Conservation (phyloP, 2,888 invertebrate species). For the Idaea dimidiata region DNA sequence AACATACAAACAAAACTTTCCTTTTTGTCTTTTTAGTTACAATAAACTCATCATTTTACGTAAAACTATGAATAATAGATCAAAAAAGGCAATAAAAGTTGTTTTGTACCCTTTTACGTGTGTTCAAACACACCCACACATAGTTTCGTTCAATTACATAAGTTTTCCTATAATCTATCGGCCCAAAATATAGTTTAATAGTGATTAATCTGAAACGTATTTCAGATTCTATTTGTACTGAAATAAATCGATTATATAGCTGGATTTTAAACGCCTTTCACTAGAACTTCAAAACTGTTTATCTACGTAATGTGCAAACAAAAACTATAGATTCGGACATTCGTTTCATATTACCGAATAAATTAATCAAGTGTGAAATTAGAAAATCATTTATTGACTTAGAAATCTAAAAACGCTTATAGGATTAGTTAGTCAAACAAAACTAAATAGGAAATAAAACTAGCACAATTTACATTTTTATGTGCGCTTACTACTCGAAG, state of each 20-base stretch:
- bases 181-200: not conserved
- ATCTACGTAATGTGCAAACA: slow-evolving; percentile 9
- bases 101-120: too few relatives aligned
- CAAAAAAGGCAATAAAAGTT: too few relatives aligned
- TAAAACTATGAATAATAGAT: too few relatives aligned
- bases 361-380: not conserved
- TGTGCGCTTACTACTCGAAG: not conserved
- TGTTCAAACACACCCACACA: too few relatives aligned
- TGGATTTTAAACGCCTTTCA: slow-evolving; percentile 24
- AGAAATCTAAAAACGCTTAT: not conserved
- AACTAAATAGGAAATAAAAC: not conserved
- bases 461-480: not conserved
- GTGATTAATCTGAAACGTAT: not conserved
- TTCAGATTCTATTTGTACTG: not conserved
- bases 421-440: not conserved
- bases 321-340: slow-evolving; percentile 9
- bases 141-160: not conserved
- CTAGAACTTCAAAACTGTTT: slow-evolving; percentile 6
- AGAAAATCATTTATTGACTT: not conserved
- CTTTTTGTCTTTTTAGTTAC: too few relatives aligned
- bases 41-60: too few relatives aligned
- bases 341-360: not conserved
- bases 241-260: slow-evolving; percentile 16
- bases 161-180: not conserved
- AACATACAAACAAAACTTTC: too few relatives aligned